phyloP scores from a whole-genome alignment of 2,888 invertebrate species.

The Linhomoeus sp. region DNA sequence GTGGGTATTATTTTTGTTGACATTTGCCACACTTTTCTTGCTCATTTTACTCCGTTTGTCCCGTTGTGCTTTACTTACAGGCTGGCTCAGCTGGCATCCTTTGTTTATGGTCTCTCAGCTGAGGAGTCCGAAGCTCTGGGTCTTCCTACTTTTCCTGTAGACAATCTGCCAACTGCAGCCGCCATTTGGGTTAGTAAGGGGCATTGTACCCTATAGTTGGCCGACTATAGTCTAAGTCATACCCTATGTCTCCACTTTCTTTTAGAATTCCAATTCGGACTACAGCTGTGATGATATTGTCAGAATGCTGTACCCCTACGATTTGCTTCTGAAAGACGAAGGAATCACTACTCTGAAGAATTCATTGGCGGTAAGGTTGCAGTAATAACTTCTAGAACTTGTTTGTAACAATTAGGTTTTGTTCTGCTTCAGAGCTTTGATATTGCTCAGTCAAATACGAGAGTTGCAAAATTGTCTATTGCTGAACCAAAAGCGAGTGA shows the following conservation, averaged over 20 bases:
- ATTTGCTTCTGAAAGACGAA: conserved; percentile 54
- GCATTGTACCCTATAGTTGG: too few species aligned
- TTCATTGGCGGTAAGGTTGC: conserved; percentile 37
- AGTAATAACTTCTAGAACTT: conserved; percentile 13
- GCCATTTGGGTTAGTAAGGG: conserved; percentile 51
- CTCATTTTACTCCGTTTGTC: too few species aligned
- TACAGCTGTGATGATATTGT: conserved; percentile 48
- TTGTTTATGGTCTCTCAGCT: conserved; percentile 53
- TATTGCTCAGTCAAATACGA: too few species aligned
- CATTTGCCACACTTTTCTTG: background rate
- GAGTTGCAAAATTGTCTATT: too few species aligned
- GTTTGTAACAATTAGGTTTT: too few species aligned
- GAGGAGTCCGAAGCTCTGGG: conserved; percentile 50
- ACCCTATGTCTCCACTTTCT: too few species aligned
- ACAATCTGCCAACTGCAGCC: conserved; percentile 48
- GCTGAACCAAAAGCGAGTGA: too few species aligned
- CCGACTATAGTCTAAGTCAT: too few species aligned
- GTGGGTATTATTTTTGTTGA: background rate
- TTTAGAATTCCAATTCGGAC: conserved; percentile 49
- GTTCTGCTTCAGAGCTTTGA: too few species aligned
- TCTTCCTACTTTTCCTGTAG: conserved; percentile 73
- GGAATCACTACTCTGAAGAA: conserved; percentile 49
- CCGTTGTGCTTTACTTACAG: too few species aligned
- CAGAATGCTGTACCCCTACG: conserved; percentile 60
- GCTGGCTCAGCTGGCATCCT: conserved; percentile 48